Base-by-base conservation (phyloP, 1,140 invertebrate species). In the Cyphomyrmex costatus region DNA sequence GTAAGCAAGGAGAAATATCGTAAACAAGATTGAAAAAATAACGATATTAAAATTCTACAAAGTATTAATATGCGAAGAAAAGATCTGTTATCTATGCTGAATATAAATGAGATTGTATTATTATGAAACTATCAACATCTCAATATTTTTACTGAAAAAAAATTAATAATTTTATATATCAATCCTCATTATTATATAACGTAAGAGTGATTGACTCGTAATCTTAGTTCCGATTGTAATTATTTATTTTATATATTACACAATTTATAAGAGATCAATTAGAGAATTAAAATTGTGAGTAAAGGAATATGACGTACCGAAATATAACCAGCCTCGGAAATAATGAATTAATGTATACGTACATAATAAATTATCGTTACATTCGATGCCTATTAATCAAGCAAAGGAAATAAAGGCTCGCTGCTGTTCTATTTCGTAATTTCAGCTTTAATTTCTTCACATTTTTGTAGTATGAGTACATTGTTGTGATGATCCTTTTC, bases 381-480 rank as follows among this genome's bases (percentile, higher is more conserved):
- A 1, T 46, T 16, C 4, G 12, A 19, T 51, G 4, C 14, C 56
- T 3, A 14, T 61, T 49, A 68, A 76, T 76, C 14, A 60, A 6
- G 36, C 19, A 53, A n/a, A 66, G 21, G 68, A 33, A 74, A 74
- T 73, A 83, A 61, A 56, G 21, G 5, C 3, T 73, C 14, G 8
- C 2, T n/a, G 8, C 8, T 53, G n/a, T 83, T 60, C 27, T 86
- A 33, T 89, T 89, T 88, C 46, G 33, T 58, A 86, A 90, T 86
- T 85, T 88, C 63, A 89, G 73, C 49, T 88, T 90, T 91, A 90
- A 90, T 91, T 91, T 84, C 79, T 76, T 85, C 76, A 84, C 88
- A 80, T 80, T 90, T 90, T 86, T 19, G 53, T 83, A 56, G 49
- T 90, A 79, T 51, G 89, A 90, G 71, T 90, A 91, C 86, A 91